Evolutionary conservation across 2,888 invertebrate genomes (phyloP).

Genomic region (Euclidia mi): DNA sequence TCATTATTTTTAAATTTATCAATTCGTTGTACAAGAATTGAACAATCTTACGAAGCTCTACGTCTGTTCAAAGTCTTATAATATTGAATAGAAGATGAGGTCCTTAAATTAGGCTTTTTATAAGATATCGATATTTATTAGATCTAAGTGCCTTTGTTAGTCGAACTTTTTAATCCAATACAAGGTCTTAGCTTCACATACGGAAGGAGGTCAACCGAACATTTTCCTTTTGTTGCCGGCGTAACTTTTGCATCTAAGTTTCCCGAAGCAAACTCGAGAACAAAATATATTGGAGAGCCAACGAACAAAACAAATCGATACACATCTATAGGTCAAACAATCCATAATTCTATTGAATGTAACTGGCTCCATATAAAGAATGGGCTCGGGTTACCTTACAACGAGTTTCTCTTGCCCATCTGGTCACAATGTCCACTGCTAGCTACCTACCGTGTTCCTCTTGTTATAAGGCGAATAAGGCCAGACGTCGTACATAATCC

Average conservation of each 20-base stretch:
- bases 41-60: too few relatives aligned
- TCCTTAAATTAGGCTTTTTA: too few relatives aligned
- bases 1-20: too few relatives aligned
- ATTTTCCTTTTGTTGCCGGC: too few relatives aligned
- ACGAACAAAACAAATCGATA: constrained; percentile 32
- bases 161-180: too few relatives aligned
- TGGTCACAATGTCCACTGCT: constrained; percentile 23
- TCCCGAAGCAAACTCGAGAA: not conserved
- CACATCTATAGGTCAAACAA: constrained; percentile 37
- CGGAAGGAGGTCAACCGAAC: too few relatives aligned
- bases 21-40: too few relatives aligned
- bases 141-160: too few relatives aligned
- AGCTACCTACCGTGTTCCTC: constrained; percentile 2
- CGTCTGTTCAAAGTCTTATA: too few relatives aligned
- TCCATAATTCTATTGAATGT: constrained; percentile 32
- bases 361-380: constrained; percentile 31
- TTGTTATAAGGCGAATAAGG: constrained; percentile 2
- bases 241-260: not conserved
- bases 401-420: constrained; percentile 42
- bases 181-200: too few relatives aligned
- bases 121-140: too few relatives aligned
- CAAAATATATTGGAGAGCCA: not conserved
- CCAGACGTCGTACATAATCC: not conserved
- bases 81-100: too few relatives aligned
- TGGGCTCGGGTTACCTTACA: constrained; percentile 42